phyloP scores from a whole-genome alignment of 2,113 vertebrate species.

The Misgurnus anguillicaudatus region DNA sequence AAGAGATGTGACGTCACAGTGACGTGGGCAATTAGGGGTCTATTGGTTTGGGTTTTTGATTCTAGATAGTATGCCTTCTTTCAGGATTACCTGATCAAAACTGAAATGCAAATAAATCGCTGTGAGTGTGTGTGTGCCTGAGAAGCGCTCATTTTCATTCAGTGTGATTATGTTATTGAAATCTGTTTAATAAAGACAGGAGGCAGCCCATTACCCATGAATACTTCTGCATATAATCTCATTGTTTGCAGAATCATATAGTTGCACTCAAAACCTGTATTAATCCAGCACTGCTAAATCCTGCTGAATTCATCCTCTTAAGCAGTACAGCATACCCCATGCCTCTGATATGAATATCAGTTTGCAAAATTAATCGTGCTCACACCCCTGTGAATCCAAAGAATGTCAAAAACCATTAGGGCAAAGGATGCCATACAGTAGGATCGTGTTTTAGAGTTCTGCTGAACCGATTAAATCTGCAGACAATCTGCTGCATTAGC shows the following conservation, averaged over 20 bases:
- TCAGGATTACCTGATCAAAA: not conserved
- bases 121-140: conserved; percentile 19
- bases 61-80: not conserved
- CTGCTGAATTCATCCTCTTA: not conserved
- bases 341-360: conserved; percentile 15
- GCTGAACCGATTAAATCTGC: not conserved
- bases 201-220: conserved; percentile 12
- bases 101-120: not conserved
- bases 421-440: not conserved
- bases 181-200: conserved; percentile 20
- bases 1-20: too few species aligned
- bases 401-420: not conserved
- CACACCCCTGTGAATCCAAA: not conserved
- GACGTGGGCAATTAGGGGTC: too few species aligned
- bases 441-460: conserved; percentile 12
- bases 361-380: not conserved
- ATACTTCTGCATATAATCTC: conserved; percentile 4
- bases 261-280: conserved; percentile 11
- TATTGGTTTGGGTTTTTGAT: not conserved
- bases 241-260: conserved; percentile 18
- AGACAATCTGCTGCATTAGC: not conserved
- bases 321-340: not conserved
- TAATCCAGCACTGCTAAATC: not conserved
- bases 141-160: conserved; percentile 12
- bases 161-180: conserved; percentile 20